Conservation (phyloP, 2,888 invertebrate genomes). For the Lottia gigantea region DNA sequence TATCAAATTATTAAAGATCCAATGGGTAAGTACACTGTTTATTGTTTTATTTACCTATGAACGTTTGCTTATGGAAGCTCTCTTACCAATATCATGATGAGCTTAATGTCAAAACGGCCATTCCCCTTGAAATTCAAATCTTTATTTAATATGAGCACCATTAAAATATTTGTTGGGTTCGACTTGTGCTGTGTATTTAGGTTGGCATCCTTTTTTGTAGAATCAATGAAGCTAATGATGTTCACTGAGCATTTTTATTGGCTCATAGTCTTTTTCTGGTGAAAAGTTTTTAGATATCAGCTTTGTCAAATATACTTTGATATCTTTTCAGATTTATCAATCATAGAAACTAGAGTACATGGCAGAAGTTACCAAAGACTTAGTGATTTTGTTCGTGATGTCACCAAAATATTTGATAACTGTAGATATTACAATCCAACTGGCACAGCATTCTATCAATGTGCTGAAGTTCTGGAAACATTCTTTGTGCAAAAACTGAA, state of each 20-base stretch:
- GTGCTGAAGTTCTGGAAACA: constrained; percentile 93
- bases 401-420: constrained; percentile 98
- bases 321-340: constrained; percentile 84
- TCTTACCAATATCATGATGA: too few species aligned
- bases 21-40: constrained; percentile 64
- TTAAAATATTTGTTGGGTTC: too few species aligned
- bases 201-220: too few species aligned
- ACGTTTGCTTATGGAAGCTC: too few species aligned
- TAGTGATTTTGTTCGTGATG: constrained; percentile 95
- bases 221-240: not conserved
- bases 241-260: not conserved
- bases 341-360: constrained; percentile 83
- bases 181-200: too few species aligned
- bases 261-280: not conserved
- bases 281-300: not conserved
- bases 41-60: not conserved
- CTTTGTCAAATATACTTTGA: too few species aligned
- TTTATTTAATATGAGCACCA: too few species aligned
- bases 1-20: constrained; percentile 76
- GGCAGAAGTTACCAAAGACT: constrained; percentile 85
- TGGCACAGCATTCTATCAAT: constrained; percentile 94
- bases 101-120: too few species aligned
- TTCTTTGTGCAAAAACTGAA: constrained; percentile 76
- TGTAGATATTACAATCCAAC: constrained; percentile 97
- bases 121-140: too few species aligned